Evolutionary conservation across 2,797 vertebrate genomes (phyloP), one percentile per base, ranked within the genome.

Genomic region (Acanthurus leucopareius): DNA sequence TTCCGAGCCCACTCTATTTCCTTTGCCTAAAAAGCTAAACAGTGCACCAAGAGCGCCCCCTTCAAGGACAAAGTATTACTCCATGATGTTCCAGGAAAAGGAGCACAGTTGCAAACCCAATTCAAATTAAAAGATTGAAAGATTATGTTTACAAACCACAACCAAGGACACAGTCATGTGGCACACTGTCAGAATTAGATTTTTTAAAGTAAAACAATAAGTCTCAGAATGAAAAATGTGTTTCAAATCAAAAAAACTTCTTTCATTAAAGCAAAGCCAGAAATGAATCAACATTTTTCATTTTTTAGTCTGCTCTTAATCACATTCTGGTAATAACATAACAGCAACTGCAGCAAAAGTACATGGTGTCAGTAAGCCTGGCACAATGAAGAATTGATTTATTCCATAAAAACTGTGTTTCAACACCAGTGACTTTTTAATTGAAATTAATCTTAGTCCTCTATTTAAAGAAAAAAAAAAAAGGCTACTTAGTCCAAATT

Each of bases 251-350:
- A 71, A 53, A 53, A 35, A 67, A 54, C 52, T 67, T 69, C 42
- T 35, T 74, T 63, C 40, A 66, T 76, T 83, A 63, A 70, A 81
- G 69, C 49, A 48, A 61, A 80, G 51, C 59, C 73, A 77, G 19
- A 54, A 63, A 42, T 62, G 25, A 49, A 73, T 25, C 71, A 54
- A 10, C 13, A 19, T 42, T 40, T 72, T 35, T 48, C 6, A 19
- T 66, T 51, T 40, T 51, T 38, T 19, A 52, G 45, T 69, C 66
- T 79, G 83, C 15, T 75, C 78, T 65, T 70, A 75, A 82, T 87
- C 60, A 42, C 52, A 67, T 25, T 52, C 22, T 56, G 42, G 40
- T 67, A 47, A 72, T 60, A 40, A 54, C 70, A 35, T 42, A 48
- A 75, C 47, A 72, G 72, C 64, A 70, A 73, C 64, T 77, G 80